phyloP scores from a whole-genome alignment of 2,797 vertebrate genomes.

The Sebastes goodei region DNA sequence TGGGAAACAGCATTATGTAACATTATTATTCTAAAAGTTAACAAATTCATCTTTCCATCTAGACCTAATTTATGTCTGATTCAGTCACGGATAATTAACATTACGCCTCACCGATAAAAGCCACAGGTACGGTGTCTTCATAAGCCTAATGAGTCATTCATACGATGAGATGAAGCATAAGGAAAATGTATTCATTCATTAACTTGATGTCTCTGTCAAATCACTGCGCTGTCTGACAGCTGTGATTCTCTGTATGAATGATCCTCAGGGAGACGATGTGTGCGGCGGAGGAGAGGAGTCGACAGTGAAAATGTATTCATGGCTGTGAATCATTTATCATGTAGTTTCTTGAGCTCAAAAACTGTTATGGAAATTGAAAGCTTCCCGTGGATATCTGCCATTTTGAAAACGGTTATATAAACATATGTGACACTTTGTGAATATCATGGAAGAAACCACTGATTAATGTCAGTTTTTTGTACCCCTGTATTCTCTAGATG shows the following conservation, averaged over 20 bases:
- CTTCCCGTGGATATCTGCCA: not conserved
- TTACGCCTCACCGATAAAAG: not conserved
- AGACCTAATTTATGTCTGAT: not conserved
- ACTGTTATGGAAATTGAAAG: not conserved
- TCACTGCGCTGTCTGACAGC: constrained; percentile 29
- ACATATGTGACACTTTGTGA: not conserved
- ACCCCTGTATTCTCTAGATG: not conserved
- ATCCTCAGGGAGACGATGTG: not conserved
- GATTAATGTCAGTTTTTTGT: not conserved
- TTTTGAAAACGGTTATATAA: constrained; percentile 10
- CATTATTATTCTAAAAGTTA: not conserved
- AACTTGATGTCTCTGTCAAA: constrained; percentile 35
- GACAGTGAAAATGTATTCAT: constrained; percentile 7
- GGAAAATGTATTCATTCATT: constrained; percentile 45
- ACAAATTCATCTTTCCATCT: not conserved
- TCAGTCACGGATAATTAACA: constrained; percentile 7
- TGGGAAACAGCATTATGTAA: not conserved
- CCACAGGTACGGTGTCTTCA: not conserved
- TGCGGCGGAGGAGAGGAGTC: not conserved
- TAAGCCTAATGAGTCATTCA: constrained; percentile 32
- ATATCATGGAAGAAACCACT: not conserved
- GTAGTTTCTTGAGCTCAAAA: not conserved
- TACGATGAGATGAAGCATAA: constrained; percentile 15
- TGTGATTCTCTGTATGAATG: constrained; percentile 15
- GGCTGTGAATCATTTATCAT: constrained; percentile 15